phyloP scores from a whole-genome alignment of 2,113 vertebrate species.

The Drymodes brunneopygia region DNA sequence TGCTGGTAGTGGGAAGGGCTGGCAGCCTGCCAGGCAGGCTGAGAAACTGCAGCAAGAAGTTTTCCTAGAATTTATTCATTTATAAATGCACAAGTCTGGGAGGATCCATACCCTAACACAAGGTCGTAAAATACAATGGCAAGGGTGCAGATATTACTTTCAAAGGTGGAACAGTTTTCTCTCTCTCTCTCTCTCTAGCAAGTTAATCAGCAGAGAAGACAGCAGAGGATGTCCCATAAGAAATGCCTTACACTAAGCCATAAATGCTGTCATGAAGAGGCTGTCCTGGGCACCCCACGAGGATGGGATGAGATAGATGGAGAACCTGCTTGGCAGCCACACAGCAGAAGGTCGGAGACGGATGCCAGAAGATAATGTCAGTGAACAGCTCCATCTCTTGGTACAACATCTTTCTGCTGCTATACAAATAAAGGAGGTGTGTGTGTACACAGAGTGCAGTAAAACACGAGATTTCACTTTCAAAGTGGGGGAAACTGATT shows the following conservation, averaged over 20 bases:
- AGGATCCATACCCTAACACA: background rate
- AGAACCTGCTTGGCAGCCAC: background rate
- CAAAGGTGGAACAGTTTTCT: background rate
- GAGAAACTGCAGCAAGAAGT: background rate
- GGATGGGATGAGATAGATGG: background rate
- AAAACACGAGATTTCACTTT: conserved; percentile 1
- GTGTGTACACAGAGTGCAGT: background rate
- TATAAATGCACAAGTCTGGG: background rate
- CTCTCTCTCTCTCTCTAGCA: background rate
- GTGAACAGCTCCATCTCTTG: background rate
- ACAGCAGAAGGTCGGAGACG: background rate
- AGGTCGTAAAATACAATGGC: background rate
- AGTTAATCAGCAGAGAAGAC: background rate
- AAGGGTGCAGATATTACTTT: background rate
- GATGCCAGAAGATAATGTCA: background rate
- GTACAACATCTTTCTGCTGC: background rate
- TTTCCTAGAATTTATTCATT: background rate
- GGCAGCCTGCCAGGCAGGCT: background rate
- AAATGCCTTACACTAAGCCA: background rate
- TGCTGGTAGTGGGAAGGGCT: background rate
- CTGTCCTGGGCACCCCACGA: background rate
- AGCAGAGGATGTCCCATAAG: background rate
- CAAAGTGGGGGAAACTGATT: background rate
- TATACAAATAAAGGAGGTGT: background rate
- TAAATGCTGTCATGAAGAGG: background rate